Evolutionary conservation across 2,888 invertebrate species (phyloP), one percentile per base, ranked within the genome.

Genomic region (Teleogryllus oceanicus): DNA sequence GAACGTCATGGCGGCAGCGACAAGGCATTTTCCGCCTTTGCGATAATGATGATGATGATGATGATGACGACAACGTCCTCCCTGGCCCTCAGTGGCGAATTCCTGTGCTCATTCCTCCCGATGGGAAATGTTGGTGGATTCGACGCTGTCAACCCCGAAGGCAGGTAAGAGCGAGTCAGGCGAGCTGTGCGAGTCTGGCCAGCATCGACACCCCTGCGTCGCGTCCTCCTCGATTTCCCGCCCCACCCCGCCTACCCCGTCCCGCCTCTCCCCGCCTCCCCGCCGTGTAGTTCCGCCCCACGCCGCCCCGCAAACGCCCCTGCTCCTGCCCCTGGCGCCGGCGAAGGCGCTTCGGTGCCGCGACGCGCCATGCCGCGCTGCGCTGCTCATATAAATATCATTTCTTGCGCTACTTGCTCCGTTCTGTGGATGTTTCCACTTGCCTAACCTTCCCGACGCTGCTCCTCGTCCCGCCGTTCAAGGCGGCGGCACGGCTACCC

Each of bases 381-480:
- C 62, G 62, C 62, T 16, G 13, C 62, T 62, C 62, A 62, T 62
- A 62, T 62, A 62, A 62, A 62, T 62, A 62, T 62, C 62, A 62
- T 62, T 62, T 62, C 62, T 62, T 62, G 62, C 62, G 62, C 62
- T 62, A 62, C 62, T 62, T 62, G 13, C 24, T 13, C 62, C 18
- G 62, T 18, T 62, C 16, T 62, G 62, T 62, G 62, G 62, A 62
- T 18, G 62, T 62, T 62, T 62, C 62, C 62, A 62, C 62, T 62
- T 62, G 62, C 62, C 4, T 62, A 62, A 62, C 3, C 62, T 62
- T 62, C 62, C 18, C 62, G 13, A 13, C 62, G 18, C 62, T 13
- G 10, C 62, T 62, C 10, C 62, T 62, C 24, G 24, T 37, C 24
- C 24, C 24, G 2, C 4, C 24, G 24, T 37, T 37, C 24, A 37